phyloP scores from a whole-genome alignment of 2,888 invertebrate species.

The Hypselothyrea guttata region DNA sequence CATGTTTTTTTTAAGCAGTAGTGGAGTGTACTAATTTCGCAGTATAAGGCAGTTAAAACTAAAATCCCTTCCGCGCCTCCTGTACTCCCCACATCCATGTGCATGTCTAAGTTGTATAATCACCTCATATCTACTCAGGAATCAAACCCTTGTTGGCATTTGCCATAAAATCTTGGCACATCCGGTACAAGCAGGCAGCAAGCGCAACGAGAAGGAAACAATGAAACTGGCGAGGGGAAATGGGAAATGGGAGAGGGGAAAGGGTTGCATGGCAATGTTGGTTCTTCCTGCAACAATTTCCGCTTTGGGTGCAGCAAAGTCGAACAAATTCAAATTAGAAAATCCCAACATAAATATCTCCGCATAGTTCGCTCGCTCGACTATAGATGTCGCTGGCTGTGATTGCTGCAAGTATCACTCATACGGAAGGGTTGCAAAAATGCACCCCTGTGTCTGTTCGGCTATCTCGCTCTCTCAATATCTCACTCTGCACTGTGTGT shows the following conservation, averaged over 20 bases:
- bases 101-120: constrained; percentile 31
- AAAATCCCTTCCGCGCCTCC: too few relatives aligned
- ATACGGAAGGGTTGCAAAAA: constrained; percentile 68
- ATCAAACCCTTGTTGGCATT: constrained; percentile 57
- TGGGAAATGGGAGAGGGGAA: background rate
- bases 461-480: constrained; percentile 12
- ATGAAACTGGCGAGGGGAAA: constrained; percentile 8
- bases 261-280: constrained; percentile 48
- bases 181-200: constrained; percentile 46
- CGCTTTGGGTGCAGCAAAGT: constrained; percentile 66
- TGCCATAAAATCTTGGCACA: constrained; percentile 68
- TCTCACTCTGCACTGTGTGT: constrained; percentile 26
- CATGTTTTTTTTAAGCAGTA: too few relatives aligned
- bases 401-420: constrained; percentile 56
- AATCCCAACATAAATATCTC: constrained; percentile 72
- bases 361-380: constrained; percentile 63
- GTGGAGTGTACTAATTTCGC: too few relatives aligned
- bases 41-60: too few relatives aligned
- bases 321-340: constrained; percentile 74
- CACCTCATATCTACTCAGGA: constrained; percentile 43
- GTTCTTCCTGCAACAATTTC: constrained; percentile 71
- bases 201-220: constrained; percentile 11
- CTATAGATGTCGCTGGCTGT: constrained; percentile 73
- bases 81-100: constrained; percentile 15
- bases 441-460: constrained; percentile 56